phyloP scores from a whole-genome alignment of 2,888 invertebrate species.

The Acanthoscelides obtectus region DNA sequence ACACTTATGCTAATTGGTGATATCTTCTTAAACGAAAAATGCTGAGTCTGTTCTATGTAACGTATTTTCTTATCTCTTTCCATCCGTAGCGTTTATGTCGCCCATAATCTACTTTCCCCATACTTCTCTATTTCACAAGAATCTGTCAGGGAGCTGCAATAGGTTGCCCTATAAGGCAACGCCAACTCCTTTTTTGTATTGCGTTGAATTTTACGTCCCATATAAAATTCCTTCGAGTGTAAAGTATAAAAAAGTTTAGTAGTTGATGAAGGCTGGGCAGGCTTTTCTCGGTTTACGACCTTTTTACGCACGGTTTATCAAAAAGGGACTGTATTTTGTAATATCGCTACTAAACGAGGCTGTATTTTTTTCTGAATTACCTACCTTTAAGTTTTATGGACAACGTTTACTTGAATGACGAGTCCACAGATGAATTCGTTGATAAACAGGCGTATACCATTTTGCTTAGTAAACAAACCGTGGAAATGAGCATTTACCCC shows the following conservation, averaged over 20 bases:
- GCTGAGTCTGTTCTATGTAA: no score
- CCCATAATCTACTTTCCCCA: background rate
- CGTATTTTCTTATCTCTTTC: no score
- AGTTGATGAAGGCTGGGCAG: constrained; percentile 6
- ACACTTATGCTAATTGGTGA: no score
- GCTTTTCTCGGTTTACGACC: constrained; percentile 3
- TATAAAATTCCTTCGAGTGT: constrained; percentile 15
- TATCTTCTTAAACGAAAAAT: no score
- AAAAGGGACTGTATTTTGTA: constrained; percentile 5
- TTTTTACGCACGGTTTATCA: constrained; percentile 7
- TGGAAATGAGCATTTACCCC: background rate
- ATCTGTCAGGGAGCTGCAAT: background rate
- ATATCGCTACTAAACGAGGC: constrained; percentile 4
- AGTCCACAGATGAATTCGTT: background rate
- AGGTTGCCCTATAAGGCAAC: background rate
- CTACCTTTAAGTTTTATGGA: constrained; percentile 1
- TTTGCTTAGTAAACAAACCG: background rate
- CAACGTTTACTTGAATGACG: background rate
- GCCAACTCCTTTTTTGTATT: background rate
- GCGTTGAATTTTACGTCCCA: constrained; percentile 3
- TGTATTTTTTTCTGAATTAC: background rate
- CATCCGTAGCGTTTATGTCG: no score
- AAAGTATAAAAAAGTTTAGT: constrained; percentile 11
- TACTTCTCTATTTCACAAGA: background rate
- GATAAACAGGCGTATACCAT: background rate